Base-by-base conservation (phyloP, 2,113 vertebrate genomes). In the human (Homo sapiens) region DNA sequence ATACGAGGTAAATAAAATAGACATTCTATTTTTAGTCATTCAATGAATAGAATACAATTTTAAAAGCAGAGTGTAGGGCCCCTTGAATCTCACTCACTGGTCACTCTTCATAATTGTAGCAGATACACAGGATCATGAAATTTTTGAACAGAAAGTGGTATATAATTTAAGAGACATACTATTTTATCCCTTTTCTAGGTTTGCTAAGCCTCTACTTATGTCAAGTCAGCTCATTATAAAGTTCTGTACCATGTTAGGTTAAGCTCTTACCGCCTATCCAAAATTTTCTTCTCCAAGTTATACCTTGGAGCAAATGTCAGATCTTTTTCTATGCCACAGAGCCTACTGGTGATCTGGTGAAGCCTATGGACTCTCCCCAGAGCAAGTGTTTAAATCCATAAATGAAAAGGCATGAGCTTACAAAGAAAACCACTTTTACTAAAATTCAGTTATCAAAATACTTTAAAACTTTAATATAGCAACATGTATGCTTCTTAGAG, bases 391-490 rank as follows among this genome's bases (percentile, higher is more conserved):
- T 87, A 86, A 84, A 90, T 93, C 0, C 13, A 81, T 76, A 76
- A 84, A 89, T 45, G 30, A 81, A 81, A 73, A 88, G 45, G 16
- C 16, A 90, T 73, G 20, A 17, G 59, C 8, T 94, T 90, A 52
- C 48, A 93, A 61, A 64, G 48, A 86, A 95, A 89, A 79, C 16
- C 59, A 93, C 22, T 79, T 83, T 84, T 2, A 59, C 14, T 88
- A 83, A 97, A 96, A 95, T 78, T 55, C 55, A 87, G 13, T 96
- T 93, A 38, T 87, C 52, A 89, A 90, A 82, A 80, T 43, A 84
- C 84, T 73, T 83, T 81, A 79, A 25, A 59, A 84, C 84, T 73
- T 83, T 81, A 79, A 25, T 59, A 76, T 17, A 94, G 66, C 59
- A 86, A 59, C 38, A 94, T 55, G 55, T 40, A 68, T 43, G 32